Conservation (phyloP, 2,888 invertebrate genomes). For the Caenorhabditis sp. region DNA sequence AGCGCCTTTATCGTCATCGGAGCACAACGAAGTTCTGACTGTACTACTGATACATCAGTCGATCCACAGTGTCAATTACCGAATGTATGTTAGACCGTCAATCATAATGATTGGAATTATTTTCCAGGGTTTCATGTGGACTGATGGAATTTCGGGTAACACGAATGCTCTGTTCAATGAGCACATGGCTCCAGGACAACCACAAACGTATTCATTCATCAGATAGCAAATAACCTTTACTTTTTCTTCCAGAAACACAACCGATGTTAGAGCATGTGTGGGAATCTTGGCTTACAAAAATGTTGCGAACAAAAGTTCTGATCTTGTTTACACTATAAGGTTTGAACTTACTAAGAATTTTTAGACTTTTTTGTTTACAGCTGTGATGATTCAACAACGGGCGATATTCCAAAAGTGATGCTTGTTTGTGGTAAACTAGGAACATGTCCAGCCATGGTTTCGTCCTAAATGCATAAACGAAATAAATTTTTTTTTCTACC, state of each 20-base stretch:
- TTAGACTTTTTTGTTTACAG: slow-evolving; percentile 3
- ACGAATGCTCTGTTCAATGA: slow-evolving; percentile 16
- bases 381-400: slow-evolving; percentile 12
- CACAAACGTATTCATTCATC: slow-evolving; percentile 10
- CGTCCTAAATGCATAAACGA: slow-evolving; percentile 1
- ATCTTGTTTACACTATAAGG: slow-evolving; percentile 23
- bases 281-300: slow-evolving; percentile 20
- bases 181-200: slow-evolving; percentile 9
- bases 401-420: slow-evolving; percentile 15
- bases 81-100: background rate
- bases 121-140: slow-evolving; percentile 11
- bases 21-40: slow-evolving; percentile 3
- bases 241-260: slow-evolving; percentile 3
- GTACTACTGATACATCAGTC: slow-evolving; percentile 1
- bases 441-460: slow-evolving; percentile 7
- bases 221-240: background rate
- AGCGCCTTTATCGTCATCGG: slow-evolving; percentile 8
- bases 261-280: slow-evolving; percentile 16
- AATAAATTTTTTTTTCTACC: slow-evolving; percentile 1
- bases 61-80: slow-evolving; percentile 6
- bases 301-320: slow-evolving; percentile 1
- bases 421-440: slow-evolving; percentile 24
- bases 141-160: slow-evolving; percentile 12
- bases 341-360: background rate
- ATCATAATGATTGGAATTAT: background rate